Evolutionary conservation across 2,888 invertebrate genomes (phyloP), one percentile per base, ranked within the genome.

Genomic region (Oscheius sp.): DNA sequence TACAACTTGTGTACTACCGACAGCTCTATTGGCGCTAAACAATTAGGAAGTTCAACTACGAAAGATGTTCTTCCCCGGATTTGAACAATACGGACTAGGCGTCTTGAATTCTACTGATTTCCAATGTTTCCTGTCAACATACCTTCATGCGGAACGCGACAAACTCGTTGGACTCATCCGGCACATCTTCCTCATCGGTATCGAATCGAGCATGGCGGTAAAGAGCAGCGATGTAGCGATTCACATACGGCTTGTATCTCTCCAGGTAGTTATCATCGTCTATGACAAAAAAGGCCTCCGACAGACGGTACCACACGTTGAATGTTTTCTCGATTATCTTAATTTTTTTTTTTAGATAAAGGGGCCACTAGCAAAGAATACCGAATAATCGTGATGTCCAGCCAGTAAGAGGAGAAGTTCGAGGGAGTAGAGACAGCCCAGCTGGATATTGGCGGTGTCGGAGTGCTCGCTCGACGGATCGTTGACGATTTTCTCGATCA

Each of bases 351-450:
- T 5, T 32, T 42, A 2, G 29, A 42, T 37, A 4, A 4, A n/a
- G 10, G 11, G 3, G 42, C 42, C 21, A 71, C 21, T 37, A 63
- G 33, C 5, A 13, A 29, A 47, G 70, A 88, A 93, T 85, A 96
- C 95, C 92, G 97, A 96, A 91, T 96, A 98, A 90, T 98, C 96
- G 90, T 96, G 96, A 91, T 98, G 96, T 0, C 96, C 96, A 10
- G 96, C 94, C 90, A 97, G 96, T 51, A 94, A 93, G 62, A 98
- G 91, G 10, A 96, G 93, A 82, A 96, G 91, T 89, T 98, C 96
- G 77, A 99, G 91, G 2, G 94, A 93, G 89, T 94, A 63, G 29
- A 80, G 32, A 48, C 74, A 68, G 33, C 80, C 80, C 11, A 80
- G 66, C 2, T 78, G 60, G 0, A 57, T 42, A 21, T 55, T 13